Base-by-base conservation (phyloP, 2,113 vertebrate species). In the Blennius ocellaris region DNA sequence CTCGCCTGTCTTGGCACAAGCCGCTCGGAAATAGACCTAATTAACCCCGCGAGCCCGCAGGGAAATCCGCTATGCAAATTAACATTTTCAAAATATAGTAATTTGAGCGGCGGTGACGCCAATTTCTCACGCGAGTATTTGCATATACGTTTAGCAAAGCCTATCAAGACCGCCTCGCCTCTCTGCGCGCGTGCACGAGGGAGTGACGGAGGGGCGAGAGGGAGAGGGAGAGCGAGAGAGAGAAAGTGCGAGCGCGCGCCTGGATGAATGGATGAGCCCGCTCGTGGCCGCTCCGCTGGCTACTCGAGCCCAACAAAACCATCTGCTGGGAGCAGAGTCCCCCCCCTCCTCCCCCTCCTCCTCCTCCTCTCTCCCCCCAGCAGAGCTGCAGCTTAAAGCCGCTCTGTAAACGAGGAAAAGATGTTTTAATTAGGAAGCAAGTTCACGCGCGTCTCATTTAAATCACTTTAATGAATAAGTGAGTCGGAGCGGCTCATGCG, bases 51-150 rank as follows among this genome's bases (percentile, higher is more conserved):
- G 95, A 95, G 95, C 95, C 96, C 94, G 93, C 78, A 75, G 97
- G 97, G 96, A 98, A 98, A n/a, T 97, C 96, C 95, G 93, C 95
- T 96, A 96, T 97, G 96, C 96, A 99, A 97, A 99, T 99, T 96
- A 99, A 96, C 96, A 96, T 97, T 98, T 97, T 96, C 95, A 97
- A 97, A 97, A 98, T 98, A 97, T 96, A 96, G 96, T 97, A 97
- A 98, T 98, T 98, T 97, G 95, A 98, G 95, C 94, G 96, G 95
- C 95, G 94, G 96, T 96, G 96, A 96, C 94, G 96, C 95, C 96
- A 96, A 95, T 97, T 97, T 97, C 97, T 96, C 57, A 81, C 95
- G 96, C 96, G 93, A 92, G 93, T 94, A 96, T 97, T 98, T 97
- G 95, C 96, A 96, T 97, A 96, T 96, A 67, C 55, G 67, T 70